A percentile compares a stretch with the other conserved stretches of the same genome.
phyloP scores from a whole-genome alignment of 2,797 vertebrate species.

The Clarias fuscus region DNA sequence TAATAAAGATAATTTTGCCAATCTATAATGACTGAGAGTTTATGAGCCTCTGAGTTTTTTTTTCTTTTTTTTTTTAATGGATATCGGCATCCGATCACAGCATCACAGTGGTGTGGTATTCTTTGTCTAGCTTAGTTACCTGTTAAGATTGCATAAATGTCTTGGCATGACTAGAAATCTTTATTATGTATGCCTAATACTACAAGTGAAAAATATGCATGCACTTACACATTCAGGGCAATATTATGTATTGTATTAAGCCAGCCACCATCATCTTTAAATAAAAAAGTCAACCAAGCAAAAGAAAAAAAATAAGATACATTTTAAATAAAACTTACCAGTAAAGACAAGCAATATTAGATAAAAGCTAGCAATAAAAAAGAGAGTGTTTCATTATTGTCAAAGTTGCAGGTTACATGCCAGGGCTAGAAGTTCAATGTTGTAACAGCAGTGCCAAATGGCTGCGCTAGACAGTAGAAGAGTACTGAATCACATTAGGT shows the following conservation, averaged over 20 bases:
- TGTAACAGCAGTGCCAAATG: neutral
- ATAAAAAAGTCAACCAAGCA: neutral
- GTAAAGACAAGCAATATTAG: neutral
- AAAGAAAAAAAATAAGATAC: neutral
- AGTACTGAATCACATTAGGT: neutral
- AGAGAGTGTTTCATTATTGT: neutral
- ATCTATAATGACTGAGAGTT: neutral
- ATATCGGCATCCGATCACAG: neutral
- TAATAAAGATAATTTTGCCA: neutral
- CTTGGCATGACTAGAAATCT: neutral
- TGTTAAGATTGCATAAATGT: neutral
- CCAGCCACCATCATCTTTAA: neutral
- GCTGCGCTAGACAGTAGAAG: too few species aligned
- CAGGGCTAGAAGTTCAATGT: neutral
- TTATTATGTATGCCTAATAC: neutral
- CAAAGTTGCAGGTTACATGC: too few species aligned
- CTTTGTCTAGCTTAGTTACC: neutral
- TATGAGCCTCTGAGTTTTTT: neutral
- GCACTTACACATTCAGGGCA: neutral
- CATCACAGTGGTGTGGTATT: neutral
- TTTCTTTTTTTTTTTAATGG: neutral
- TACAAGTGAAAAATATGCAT: neutral
- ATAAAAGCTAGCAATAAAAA: neutral
- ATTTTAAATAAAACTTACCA: neutral
- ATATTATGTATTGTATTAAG: constrained; percentile 1